A percentile compares a stretch with the other conserved stretches of the same genome.
These are phyloP conservation scores for Amphiprion ocellaris DNA, from an alignment of 2,113 vertebrate genomes.

Conservation along the genomic window DNA sequence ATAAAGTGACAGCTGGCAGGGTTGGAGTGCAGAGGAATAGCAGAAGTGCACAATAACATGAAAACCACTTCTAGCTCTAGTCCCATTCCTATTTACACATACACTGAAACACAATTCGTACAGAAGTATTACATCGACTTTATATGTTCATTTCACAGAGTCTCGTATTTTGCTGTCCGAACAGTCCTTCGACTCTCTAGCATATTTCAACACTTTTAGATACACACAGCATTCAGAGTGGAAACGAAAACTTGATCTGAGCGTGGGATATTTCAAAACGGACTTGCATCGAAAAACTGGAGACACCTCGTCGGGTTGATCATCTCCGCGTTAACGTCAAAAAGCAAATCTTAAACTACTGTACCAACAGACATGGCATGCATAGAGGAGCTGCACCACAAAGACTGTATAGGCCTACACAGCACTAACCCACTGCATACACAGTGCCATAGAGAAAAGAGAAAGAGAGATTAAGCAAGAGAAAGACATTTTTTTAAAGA, in stretches of 20 bases:
- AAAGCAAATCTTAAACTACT: constrained; percentile 67
- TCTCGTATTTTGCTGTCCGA: constrained; percentile 39
- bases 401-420: constrained; percentile 73
- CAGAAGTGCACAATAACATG: constrained; percentile 43
- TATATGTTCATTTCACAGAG: constrained; percentile 64
- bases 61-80: constrained; percentile 63
- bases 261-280: constrained; percentile 35
- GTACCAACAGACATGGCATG: constrained; percentile 81
- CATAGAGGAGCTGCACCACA: constrained; percentile 82
- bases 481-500: constrained; percentile 39
- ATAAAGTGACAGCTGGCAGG: constrained; percentile 10
- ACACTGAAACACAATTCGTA: constrained; percentile 71
- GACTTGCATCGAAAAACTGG: constrained; percentile 52
- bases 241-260: constrained; percentile 45
- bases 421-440: constrained; percentile 74
- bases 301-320: constrained; percentile 17
- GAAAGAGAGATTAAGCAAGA: constrained; percentile 50
- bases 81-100: constrained; percentile 71
- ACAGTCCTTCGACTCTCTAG: constrained; percentile 43
- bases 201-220: constrained; percentile 46
- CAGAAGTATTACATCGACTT: constrained; percentile 67
- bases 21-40: constrained; percentile 20
- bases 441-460: constrained; percentile 60
- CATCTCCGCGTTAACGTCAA: constrained; percentile 23
- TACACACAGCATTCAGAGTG: constrained; percentile 38